phyloP scores from a whole-genome alignment of 2,888 invertebrate genomes.

The Erebia palarica region DNA sequence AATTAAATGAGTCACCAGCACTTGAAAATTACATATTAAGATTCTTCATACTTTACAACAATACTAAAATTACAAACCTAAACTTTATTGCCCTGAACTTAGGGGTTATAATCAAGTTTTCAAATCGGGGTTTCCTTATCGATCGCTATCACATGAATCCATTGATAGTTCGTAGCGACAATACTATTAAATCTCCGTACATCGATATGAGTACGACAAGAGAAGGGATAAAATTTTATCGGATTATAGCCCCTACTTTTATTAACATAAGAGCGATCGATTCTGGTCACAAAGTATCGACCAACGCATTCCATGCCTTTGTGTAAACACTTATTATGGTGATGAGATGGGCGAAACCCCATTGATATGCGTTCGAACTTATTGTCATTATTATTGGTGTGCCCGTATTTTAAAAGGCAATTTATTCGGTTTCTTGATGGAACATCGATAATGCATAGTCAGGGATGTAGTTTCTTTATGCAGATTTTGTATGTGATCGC shows the following conservation, averaged over 20 bases:
- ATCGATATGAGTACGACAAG: constrained; percentile 37
- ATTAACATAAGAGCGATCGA: constrained; percentile 12
- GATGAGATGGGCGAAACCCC: constrained; percentile 80
- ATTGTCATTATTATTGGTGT: constrained; percentile 74
- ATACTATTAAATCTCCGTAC: constrained; percentile 46
- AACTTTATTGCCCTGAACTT: constrained; percentile 41
- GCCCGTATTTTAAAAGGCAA: constrained; percentile 73
- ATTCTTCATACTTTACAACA: constrained; percentile 1
- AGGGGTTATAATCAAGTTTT: constrained; percentile 48
- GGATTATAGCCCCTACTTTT: constrained; percentile 30
- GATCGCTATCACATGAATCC: constrained; percentile 70
- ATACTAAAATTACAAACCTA: neutral
- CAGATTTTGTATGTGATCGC: constrained; percentile 25
- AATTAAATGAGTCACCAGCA: constrained; percentile 20
- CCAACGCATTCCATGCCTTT: constrained; percentile 45
- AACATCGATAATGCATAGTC: constrained; percentile 66
- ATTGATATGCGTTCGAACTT: constrained; percentile 75
- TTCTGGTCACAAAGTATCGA: constrained; percentile 50
- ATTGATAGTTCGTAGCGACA: constrained; percentile 71
- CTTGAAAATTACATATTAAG: constrained; percentile 17
- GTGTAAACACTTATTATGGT: constrained; percentile 62
- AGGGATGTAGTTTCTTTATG: constrained; percentile 34
- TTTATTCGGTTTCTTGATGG: constrained; percentile 69
- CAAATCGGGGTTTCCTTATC: constrained; percentile 55
- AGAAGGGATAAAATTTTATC: constrained; percentile 28